Percentiles rank a stretch among this genome's conserved stretches.
Evolutionary conservation across 2,113 vertebrate species (phyloP).

Genomic region (Tragelaphus scriptus): DNA sequence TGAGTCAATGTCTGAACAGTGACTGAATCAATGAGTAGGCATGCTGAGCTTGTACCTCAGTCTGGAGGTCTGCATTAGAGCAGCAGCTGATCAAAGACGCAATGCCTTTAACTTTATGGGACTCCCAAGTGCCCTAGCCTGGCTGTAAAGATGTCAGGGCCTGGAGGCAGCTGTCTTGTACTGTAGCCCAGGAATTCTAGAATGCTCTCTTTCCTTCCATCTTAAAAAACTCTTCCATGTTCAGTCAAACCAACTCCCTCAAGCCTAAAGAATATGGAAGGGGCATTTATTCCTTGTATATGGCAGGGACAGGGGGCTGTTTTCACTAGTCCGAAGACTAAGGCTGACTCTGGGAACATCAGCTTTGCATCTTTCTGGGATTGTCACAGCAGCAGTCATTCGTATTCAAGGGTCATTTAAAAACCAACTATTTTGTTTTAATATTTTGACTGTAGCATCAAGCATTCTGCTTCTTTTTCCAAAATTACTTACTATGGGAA

Average conservation of each 20-base stretch:
- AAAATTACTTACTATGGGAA: conserved; percentile 50
- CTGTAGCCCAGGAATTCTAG: neutral
- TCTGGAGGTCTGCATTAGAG: neutral
- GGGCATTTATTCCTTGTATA: neutral
- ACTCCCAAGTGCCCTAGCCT: neutral
- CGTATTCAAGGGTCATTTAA: neutral
- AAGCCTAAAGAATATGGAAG: neutral
- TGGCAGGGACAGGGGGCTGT: neutral
- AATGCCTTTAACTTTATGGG: neutral
- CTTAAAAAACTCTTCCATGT: neutral
- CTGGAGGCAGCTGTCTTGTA: neutral
- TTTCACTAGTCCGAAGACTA: neutral
- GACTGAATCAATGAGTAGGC: neutral
- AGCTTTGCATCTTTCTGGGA: neutral
- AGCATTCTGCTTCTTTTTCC: conserved; percentile 9
- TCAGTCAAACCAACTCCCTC: neutral
- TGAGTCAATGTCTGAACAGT: neutral
- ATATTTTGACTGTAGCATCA: conserved; percentile 45
- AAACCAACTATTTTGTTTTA: conserved; percentile 16
- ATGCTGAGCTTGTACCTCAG: neutral
- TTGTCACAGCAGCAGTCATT: neutral
- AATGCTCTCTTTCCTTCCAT: neutral
- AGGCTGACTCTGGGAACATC: neutral
- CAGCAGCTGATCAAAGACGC: neutral
- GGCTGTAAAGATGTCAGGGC: neutral